Evolutionary conservation across 2,113 vertebrate species (phyloP), one percentile per base, ranked within the genome.

Genomic region (Bungarus multicinctus): DNA sequence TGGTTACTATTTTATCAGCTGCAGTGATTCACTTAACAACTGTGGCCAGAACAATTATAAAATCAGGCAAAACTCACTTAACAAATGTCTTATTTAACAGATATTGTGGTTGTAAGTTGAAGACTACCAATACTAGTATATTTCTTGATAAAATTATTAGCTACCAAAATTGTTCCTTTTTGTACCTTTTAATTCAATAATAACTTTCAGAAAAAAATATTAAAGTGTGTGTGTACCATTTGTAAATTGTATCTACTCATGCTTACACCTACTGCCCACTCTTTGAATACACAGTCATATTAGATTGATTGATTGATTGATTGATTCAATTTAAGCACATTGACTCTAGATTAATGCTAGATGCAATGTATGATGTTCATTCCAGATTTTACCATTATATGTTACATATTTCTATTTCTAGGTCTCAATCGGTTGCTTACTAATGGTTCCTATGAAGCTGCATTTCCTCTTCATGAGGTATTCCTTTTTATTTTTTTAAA

Each of bases 391-490:
- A n/a, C 94, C 58, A 93, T 94, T 95, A 94, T 96, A 96, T 96
- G 87, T 88, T 43, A 54, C 89, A 95, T 93, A 93, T 89, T 96
- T 93, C 93, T 94, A 60, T 93, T 96, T 97, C 64, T 95, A 99
- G 99, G 99, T 93, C 96, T 99, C 91, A 99, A 99, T 97, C 98
- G 98, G 94, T 98, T 99, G 96, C 98, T 99, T 95, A 99, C 98
- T 97, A 99, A 99, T 94, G 98, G 97, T 96, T 99, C 99, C 91
- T 99, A 99, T 95, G 98, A 99, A 95, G 98, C 99, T 96, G 99
- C 99, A 10, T 99, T 99, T 96, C 99, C 99, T 94, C 98, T 99
- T 95, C 99, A 99, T 86, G 99, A 99, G 98, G 99, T 99, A 99
- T 96, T 93, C 34, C 93, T 94, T 30, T 74, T 94, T 85, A 92